Percentiles rank a stretch among this genome's conserved stretches.
phyloP scores from a whole-genome alignment of 2,113 vertebrate species.

The Aleadryas rufinucha region DNA sequence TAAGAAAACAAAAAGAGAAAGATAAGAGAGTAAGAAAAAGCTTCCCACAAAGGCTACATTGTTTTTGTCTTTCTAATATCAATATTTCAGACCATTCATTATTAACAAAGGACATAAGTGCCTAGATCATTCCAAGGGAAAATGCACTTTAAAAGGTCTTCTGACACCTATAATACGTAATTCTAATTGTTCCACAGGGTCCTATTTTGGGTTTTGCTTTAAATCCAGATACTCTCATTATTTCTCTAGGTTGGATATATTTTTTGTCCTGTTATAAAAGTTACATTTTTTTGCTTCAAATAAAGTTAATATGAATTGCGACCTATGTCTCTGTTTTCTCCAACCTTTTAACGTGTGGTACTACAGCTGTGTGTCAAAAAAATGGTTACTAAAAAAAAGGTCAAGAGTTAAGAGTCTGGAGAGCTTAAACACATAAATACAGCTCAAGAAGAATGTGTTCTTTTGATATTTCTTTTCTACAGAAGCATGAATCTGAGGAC shows the following conservation, averaged over 20 bases:
- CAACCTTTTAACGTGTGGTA: fast-evolving
- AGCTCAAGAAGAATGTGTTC: neutral
- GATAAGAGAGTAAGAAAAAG: neutral
- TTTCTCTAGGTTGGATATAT: neutral
- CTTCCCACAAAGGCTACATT: neutral
- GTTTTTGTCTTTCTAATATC: neutral
- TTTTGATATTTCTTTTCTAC: neutral
- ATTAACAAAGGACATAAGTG: neutral
- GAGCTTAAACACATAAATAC: neutral
- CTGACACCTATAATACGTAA: neutral
- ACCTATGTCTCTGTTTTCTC: neutral
- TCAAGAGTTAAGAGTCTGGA: neutral
- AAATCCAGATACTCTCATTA: neutral
- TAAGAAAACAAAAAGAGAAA: neutral
- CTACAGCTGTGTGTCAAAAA: neutral
- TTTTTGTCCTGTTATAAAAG: neutral
- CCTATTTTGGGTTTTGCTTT: neutral
- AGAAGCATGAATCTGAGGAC: neutral
- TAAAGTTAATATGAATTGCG: neutral
- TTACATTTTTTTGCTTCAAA: neutral
- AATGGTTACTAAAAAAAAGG: neutral
- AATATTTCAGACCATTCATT: neutral
- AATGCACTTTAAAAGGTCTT: neutral
- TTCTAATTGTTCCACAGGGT: neutral
- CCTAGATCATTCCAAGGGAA: neutral